phyloP scores from a whole-genome alignment of 2,888 invertebrate genomes.

The Pyrrhosoma nymphula region DNA sequence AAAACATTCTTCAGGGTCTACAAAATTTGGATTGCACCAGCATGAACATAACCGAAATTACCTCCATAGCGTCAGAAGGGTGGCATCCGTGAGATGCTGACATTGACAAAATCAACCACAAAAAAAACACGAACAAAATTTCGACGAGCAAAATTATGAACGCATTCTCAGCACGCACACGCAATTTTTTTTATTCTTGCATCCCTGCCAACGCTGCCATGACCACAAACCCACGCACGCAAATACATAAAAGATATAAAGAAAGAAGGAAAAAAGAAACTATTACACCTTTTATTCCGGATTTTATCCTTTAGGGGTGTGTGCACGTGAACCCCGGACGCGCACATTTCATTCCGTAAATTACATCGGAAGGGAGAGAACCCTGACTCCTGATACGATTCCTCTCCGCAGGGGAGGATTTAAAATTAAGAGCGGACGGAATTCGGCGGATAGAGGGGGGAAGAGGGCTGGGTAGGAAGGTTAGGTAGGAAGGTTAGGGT shows the following conservation, averaged over 20 bases:
- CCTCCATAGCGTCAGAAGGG: not conserved
- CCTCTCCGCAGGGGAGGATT: not conserved
- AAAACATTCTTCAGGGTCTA: not conserved
- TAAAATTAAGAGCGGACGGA: not conserved
- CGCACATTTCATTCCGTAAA: conserved; percentile 22
- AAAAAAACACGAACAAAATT: not conserved
- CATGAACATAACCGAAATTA: not conserved
- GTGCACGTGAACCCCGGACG: not conserved
- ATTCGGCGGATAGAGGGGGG: not conserved
- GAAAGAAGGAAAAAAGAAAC: not conserved
- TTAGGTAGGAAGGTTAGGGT: not conserved
- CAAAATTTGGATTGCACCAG: not conserved
- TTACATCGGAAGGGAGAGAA: conserved; percentile 5
- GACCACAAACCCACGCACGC: not conserved
- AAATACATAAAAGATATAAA: too few relatives aligned
- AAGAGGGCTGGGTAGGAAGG: not conserved
- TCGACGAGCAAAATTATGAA: not conserved
- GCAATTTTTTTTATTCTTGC: not conserved
- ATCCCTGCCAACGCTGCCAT: not conserved
- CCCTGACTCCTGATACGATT: conserved; percentile 31
- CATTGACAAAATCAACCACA: not conserved
- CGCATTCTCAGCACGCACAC: not conserved
- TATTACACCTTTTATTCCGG: not conserved
- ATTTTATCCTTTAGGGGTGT: not conserved
- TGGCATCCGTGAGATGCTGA: not conserved